Evolutionary conservation across 2,113 vertebrate genomes (phyloP), one percentile per base, ranked within the genome.

Genomic region (Phrynocephalus versicolor): DNA sequence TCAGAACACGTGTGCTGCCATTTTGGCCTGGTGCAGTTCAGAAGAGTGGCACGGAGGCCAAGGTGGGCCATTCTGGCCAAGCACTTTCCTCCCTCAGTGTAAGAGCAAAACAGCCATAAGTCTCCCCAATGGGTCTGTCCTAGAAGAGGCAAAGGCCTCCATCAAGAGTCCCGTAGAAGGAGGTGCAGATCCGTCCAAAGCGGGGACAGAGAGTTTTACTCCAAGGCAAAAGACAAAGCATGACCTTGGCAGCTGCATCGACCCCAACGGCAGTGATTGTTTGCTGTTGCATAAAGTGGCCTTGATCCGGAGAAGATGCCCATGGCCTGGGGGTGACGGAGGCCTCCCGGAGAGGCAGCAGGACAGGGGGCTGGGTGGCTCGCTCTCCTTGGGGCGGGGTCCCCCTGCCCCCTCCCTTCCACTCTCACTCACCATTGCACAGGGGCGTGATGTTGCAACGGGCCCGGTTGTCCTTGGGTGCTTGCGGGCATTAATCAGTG

Each of bases 221-320:
- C 62, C 0, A 0, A 0, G 4, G 82, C 86, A 84, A 81, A 91
- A 94, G 92, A 94, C 94, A 94, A 94, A 95, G 94, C 92, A 95
- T 91, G 92, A 91, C 93, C 94, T 94, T 93, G 93, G 45, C 89
- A 90, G 87, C 83, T 0, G 39, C 12, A 30, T 71, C 79, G 0
- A 85, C 55, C 88, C 92, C 90, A 90, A 85, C 88, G 3, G 6
- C n/a, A n/a, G 74, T 8, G 82, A 79, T 94, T 93, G 93, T 92
- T 92, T 89, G 85, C 73, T 82, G 81, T 6, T 0, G 0, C 23
- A 79, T 79, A 0, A 6, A 45, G 27, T 45, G 91, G 89, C 93
- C 93, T 94, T 94, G 93, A 35, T 33, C 60, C 76, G 57, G 89
- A n/a, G 0, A 1, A 33, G 33, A 65, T 77, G 33, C 64, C 14